Evolutionary conservation across 1,140 invertebrate genomes (phyloP).

Genomic region (Andricus grossulariae): DNA sequence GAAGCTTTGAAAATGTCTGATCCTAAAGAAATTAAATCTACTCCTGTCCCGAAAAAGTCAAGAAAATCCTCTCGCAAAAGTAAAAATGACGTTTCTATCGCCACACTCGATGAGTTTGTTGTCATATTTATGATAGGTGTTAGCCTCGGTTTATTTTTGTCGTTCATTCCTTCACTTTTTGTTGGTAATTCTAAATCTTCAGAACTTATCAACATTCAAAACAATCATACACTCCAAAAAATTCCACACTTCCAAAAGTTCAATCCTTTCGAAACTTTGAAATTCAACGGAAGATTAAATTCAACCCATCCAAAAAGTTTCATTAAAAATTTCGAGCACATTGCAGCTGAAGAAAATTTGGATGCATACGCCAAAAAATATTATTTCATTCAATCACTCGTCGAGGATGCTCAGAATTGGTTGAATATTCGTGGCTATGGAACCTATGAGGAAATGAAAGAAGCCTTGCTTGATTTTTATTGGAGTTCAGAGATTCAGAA

Average conservation of each 20-base stretch:
- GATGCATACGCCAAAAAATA: not conserved
- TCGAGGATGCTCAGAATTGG: constrained; percentile 1
- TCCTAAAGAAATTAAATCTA: too few species aligned
- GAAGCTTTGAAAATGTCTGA: not conserved
- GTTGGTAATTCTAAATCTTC: too few species aligned
- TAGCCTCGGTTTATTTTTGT: too few species aligned
- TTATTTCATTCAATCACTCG: constrained; percentile 2
- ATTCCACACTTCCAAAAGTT: too few species aligned
- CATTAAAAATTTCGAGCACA: constrained; percentile 3
- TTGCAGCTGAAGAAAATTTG: not conserved
- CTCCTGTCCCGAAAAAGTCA: too few species aligned
- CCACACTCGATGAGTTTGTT: too few species aligned
- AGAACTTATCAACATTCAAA: too few species aligned
- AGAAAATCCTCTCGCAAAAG: too few species aligned
- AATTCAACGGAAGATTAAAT: not conserved
- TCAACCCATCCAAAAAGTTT: constrained; percentile 1
- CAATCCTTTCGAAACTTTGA: not conserved
- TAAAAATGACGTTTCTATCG: too few species aligned
- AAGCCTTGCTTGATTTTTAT: constrained; percentile 4
- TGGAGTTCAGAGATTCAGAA: not conserved
- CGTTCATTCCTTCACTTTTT: too few species aligned
- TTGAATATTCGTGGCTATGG: not conserved
- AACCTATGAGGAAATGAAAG: constrained; percentile 3
- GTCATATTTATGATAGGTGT: too few species aligned
- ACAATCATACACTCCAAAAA: too few species aligned